Evolutionary conservation across 1,140 invertebrate genomes (phyloP).

Genomic region (Solenopsis invicta): DNA sequence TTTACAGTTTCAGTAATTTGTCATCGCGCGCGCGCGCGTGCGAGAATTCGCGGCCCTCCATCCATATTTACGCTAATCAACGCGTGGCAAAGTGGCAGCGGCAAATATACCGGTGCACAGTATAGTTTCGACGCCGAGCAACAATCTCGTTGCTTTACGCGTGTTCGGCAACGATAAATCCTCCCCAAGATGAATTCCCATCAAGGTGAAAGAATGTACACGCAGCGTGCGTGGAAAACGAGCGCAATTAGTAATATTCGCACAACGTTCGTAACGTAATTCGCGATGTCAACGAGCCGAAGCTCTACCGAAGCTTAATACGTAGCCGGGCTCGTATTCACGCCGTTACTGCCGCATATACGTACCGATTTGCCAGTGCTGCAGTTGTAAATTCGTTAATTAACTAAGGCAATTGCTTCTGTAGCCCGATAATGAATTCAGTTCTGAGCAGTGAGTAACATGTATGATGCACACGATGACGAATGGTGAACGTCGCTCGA

Average conservation of each 20-base stretch:
- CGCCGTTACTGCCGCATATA: not conserved
- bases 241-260: constrained; percentile 35
- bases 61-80: constrained; percentile 62
- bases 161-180: not conserved
- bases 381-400: constrained; percentile 85
- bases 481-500: constrained; percentile 2
- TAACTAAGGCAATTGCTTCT: constrained; percentile 84
- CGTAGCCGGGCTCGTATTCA: constrained; percentile 45
- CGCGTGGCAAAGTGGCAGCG: constrained; percentile 26
- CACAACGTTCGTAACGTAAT: not conserved
- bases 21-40: constrained; percentile 2
- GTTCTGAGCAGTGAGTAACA: constrained; percentile 59
- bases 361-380: constrained; percentile 76
- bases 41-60: constrained; percentile 29
- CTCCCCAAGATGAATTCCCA: not conserved
- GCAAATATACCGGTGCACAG: constrained; percentile 19
- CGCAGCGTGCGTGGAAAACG: not conserved
- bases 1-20: constrained; percentile 61
- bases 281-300: constrained; percentile 26
- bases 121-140: constrained; percentile 3
- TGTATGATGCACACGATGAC: constrained; percentile 61
- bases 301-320: constrained; percentile 63
- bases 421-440: constrained; percentile 75
- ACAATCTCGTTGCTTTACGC: constrained; percentile 9
- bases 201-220: constrained; percentile 39